Base-by-base conservation (phyloP, 2,113 vertebrate species). In the Siniperca knerii region DNA sequence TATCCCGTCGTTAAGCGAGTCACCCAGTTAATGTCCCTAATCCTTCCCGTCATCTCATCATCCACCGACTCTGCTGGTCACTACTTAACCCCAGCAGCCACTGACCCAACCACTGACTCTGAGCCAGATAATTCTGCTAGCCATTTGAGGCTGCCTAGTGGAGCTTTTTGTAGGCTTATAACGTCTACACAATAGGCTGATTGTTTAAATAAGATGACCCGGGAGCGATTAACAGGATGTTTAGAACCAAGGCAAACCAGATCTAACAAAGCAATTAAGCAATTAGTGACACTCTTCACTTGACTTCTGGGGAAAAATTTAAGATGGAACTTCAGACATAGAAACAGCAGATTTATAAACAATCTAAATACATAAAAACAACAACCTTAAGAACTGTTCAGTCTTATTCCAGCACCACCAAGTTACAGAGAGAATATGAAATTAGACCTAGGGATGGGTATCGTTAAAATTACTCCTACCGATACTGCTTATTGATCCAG, bases 151-250 rank as follows among this genome's bases (percentile, higher is more conserved):
- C 29, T 16, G 73, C 67, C 79, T 81, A 50, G 37, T 18, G 68
- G 54, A 79, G 90, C 88, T 85, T 79, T 29, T 71, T 73, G 67
- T 21, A 4, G 67, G 79, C 54, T 91, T 84, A 85, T 58, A 76
- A 80, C 6, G 23, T 79, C 64, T 23, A 42, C 64, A 91, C 90
- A 92, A 87, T 70, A 77, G 82, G 55, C 75, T 62, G 69, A 85
- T 68, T 86, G 85, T 87, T 87, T 89, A 84, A 86, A 83, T 74
- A 55, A 86, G 82, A 88, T 84, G 75, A 82, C 57, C 64, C 1
- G 21, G 52, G 66, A 78, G 55, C 54, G 77, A 83, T 86, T 83
- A 89, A 89, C 77, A 61, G 76, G 82, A 79, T 84, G 83, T 76
- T 79, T 44, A n/a, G 15, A 73, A 77, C 20, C 29, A 20, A 44